Evolutionary conservation across 1,140 invertebrate genomes (phyloP).

Genomic region (Hypsibius dujardini): DNA sequence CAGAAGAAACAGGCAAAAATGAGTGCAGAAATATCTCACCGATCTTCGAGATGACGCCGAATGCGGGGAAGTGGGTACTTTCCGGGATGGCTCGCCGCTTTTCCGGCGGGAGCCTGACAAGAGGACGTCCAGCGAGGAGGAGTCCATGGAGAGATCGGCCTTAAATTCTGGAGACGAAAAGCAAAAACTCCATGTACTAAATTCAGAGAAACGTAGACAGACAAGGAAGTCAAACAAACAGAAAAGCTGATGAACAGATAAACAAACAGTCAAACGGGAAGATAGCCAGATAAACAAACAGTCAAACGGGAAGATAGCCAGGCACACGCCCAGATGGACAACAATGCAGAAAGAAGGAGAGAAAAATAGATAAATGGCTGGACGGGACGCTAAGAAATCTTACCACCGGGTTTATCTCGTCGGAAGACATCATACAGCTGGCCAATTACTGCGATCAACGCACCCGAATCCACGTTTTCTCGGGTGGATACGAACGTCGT

Average conservation of each 20-base stretch:
- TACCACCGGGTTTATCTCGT: neutral
- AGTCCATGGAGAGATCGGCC: neutral
- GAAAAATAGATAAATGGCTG: neutral
- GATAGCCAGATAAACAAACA: no score
- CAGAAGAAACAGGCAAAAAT: neutral
- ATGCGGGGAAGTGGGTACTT: neutral
- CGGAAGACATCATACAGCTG: conserved; percentile 10
- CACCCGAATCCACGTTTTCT: neutral
- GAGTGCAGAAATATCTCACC: neutral
- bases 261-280: no score
- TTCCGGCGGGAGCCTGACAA: neutral
- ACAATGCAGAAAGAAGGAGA: neutral
- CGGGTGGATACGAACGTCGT: neutral
- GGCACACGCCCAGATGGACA: neutral
- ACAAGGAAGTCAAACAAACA: no score
- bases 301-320: neutral
- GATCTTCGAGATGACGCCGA: neutral
- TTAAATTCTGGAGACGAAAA: neutral
- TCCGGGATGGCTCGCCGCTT: neutral
- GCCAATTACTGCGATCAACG: neutral
- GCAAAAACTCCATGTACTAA: no score
- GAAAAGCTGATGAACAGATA: no score
- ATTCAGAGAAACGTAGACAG: no score
- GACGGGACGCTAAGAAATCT: neutral
- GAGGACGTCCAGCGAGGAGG: neutral